These are phyloP conservation scores for Ormyrus labotus DNA, from an alignment of 2,888 invertebrate species.

Conservation along the genomic window DNA sequence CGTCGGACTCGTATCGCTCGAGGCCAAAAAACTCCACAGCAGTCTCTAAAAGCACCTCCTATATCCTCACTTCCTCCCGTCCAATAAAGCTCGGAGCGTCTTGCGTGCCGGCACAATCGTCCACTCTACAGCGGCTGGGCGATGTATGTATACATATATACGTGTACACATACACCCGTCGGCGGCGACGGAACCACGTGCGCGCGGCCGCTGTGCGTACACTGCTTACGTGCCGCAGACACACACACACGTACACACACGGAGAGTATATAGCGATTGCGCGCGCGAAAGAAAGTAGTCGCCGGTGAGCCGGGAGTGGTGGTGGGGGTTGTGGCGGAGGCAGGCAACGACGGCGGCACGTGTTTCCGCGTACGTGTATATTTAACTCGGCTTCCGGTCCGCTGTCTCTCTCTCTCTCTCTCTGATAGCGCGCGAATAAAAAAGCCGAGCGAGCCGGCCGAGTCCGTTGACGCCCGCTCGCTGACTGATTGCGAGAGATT, in stretches of 20 bases:
- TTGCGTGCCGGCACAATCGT: neutral
- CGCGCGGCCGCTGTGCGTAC: constrained; percentile 38
- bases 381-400: neutral
- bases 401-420: neutral
- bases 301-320: constrained; percentile 4
- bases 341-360: constrained; percentile 49
- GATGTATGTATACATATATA: too few species aligned
- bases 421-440: neutral
- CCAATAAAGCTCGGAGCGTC: neutral
- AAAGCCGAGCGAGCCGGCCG: constrained; percentile 52
- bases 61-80: neutral
- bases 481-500: constrained; percentile 71
- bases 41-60: neutral
- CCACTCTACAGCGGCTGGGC: neutral
- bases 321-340: constrained; percentile 22
- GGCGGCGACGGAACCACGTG: constrained; percentile 53
- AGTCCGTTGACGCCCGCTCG: constrained; percentile 70
- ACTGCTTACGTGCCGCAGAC: constrained; percentile 13
- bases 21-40: neutral
- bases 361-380: constrained; percentile 44
- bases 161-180: neutral
- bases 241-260: neutral
- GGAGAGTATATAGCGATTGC: neutral
- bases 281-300: constrained; percentile 13
- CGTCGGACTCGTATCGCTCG: too few species aligned